phyloP scores from a whole-genome alignment of 2,797 vertebrate genomes.

The Betta splendens region DNA sequence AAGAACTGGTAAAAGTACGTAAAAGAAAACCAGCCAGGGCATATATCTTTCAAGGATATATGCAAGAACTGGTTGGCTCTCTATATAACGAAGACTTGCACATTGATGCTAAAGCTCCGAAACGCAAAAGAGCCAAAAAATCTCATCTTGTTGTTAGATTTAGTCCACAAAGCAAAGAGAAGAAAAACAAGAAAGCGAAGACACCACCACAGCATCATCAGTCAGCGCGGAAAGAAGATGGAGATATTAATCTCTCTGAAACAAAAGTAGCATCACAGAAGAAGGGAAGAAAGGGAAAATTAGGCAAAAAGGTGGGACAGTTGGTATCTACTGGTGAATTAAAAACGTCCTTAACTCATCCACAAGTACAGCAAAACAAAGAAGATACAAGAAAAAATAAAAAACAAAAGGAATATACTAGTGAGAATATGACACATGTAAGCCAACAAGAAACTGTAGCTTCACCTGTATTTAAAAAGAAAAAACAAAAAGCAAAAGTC shows the following conservation, averaged over 20 bases:
- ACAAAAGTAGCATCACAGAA: slow-evolving; percentile 57
- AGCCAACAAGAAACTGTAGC: slow-evolving; percentile 43
- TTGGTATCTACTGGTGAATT: slow-evolving; percentile 28
- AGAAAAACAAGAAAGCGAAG: slow-evolving; percentile 70
- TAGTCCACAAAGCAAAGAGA: slow-evolving; percentile 74
- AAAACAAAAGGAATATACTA: slow-evolving; percentile 56
- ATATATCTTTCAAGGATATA: slow-evolving; percentile 70
- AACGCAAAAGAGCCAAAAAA: slow-evolving; percentile 72
- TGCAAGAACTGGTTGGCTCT: slow-evolving; percentile 64
- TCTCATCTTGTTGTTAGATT: slow-evolving; percentile 76
- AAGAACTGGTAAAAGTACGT: slow-evolving; percentile 75
- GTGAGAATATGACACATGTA: slow-evolving; percentile 26
- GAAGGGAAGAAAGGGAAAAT: slow-evolving; percentile 69
- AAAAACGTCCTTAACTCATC: slow-evolving; percentile 34
- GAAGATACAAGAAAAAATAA: slow-evolving; percentile 70
- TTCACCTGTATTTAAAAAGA: slow-evolving; percentile 71
- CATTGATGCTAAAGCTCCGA: slow-evolving; percentile 56
- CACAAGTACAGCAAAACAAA: slow-evolving; percentile 48
- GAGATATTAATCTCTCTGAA: slow-evolving; percentile 25
- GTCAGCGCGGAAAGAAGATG: slow-evolving; percentile 34
- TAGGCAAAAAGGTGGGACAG: slow-evolving; percentile 45
- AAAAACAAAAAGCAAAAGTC: slow-evolving; percentile 62
- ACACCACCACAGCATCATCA: slow-evolving; percentile 57
- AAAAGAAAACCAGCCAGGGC: slow-evolving; percentile 73
- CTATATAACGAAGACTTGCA: slow-evolving; percentile 57